These are phyloP conservation scores for Montifringilla adamsi DNA, from an alignment of 2,113 vertebrate genomes.

Conservation along the genomic window DNA sequence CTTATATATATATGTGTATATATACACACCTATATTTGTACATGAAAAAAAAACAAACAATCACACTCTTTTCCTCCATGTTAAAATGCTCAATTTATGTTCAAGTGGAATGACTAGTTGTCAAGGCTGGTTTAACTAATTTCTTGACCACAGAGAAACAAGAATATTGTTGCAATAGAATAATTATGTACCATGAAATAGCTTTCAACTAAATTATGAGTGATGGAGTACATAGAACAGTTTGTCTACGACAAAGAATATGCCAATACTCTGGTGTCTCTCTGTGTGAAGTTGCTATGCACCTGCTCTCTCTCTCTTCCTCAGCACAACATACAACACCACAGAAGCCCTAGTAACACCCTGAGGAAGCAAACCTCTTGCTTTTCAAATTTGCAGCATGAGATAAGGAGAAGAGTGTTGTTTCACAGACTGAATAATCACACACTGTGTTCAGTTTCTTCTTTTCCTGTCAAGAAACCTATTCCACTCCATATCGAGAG, in stretches of 20 bases:
- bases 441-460: not conserved
- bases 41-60: not conserved
- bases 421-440: not conserved
- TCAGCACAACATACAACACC: not conserved
- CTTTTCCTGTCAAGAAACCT: not conserved
- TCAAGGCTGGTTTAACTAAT: not conserved
- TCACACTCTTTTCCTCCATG: not conserved
- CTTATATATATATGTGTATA: too few relatives aligned
- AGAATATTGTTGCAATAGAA: not conserved
- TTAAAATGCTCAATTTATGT: not conserved
- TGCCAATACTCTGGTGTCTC: accelerated
- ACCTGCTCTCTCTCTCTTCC: not conserved
- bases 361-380: not conserved
- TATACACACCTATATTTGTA: accelerated
- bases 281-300: not conserved
- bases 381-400: not conserved
- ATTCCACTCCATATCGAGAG: not conserved
- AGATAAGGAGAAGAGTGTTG: not conserved
- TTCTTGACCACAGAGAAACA: not conserved
- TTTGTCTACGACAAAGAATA: not conserved
- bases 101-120: not conserved
- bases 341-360: not conserved
- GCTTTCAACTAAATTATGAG: not conserved
- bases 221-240: not conserved
- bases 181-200: not conserved